phyloP scores from a whole-genome alignment of 1,140 invertebrate species.

The Octopus bimaculoides region DNA sequence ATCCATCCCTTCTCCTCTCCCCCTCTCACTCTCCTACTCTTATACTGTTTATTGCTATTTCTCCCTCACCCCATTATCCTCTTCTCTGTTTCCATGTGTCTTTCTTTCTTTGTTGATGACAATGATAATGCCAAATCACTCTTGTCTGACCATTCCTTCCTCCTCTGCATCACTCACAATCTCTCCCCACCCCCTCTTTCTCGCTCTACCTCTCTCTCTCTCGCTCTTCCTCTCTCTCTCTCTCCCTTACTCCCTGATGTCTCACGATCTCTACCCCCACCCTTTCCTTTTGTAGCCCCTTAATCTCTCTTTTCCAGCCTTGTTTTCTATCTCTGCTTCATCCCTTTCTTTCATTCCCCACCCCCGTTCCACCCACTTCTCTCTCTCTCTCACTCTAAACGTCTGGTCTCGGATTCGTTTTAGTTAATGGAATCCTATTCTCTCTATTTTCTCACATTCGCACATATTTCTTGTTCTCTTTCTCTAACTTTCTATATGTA shows the following conservation, averaged over 20 bases:
- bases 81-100: neutral
- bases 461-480: too few species aligned
- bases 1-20: too few species aligned
- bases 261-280: neutral
- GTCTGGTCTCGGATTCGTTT: too few species aligned
- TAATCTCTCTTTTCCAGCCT: neutral
- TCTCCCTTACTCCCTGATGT: neutral
- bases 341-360: neutral
- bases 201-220: slow-evolving; percentile 13
- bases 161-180: neutral
- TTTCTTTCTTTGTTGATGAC: neutral
- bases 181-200: slow-evolving; percentile 17
- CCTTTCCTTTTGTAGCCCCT: slow-evolving; percentile 2
- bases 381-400: neutral
- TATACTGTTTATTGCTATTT: too few species aligned
- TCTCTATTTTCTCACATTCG: too few species aligned
- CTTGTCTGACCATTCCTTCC: neutral
- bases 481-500: too few species aligned
- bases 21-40: too few species aligned
- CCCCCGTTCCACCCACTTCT: neutral
- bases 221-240: neutral
- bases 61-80: too few species aligned
- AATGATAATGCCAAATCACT: too few species aligned
- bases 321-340: neutral
- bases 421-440: too few species aligned